These are phyloP conservation scores for Polyodon spathula DNA, from an alignment of 2,113 vertebrate species.

Conservation along the genomic window DNA sequence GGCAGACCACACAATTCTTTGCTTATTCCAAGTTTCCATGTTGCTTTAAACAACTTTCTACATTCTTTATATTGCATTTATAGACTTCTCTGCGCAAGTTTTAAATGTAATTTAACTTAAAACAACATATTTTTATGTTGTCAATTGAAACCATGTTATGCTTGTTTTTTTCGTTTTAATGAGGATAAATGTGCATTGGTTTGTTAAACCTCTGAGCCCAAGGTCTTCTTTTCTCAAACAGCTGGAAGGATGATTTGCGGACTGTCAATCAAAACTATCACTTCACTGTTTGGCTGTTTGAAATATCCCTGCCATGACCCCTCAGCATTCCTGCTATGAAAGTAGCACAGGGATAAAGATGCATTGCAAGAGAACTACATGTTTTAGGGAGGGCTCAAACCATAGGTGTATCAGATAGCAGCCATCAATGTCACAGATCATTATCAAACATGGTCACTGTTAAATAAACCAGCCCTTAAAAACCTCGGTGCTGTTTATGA, in stretches of 20 bases:
- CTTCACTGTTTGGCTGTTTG: slow-evolving; percentile 38
- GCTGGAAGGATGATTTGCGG: slow-evolving; percentile 41
- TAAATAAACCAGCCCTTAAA: slow-evolving; percentile 18
- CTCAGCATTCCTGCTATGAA: slow-evolving; percentile 31
- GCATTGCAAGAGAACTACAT: slow-evolving; percentile 14
- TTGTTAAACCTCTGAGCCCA: slow-evolving; percentile 20
- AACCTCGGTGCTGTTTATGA: slow-evolving; percentile 7
- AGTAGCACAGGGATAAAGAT: slow-evolving; percentile 33
- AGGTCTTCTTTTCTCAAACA: slow-evolving; percentile 29
- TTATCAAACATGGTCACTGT: slow-evolving; percentile 29
- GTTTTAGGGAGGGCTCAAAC: slow-evolving; percentile 20
- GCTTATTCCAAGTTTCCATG: too few relatives aligned
- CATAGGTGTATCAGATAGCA: slow-evolving; percentile 39
- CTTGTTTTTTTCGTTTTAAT: not conserved
- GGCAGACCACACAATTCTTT: too few relatives aligned
- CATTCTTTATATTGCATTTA: too few relatives aligned
- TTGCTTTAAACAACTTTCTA: too few relatives aligned
- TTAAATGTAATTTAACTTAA: too few relatives aligned
- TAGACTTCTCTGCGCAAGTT: too few relatives aligned
- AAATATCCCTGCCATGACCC: slow-evolving; percentile 50
- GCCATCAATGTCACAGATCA: slow-evolving; percentile 23
- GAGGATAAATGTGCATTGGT: slow-evolving; percentile 8
- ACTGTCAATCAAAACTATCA: slow-evolving; percentile 39
- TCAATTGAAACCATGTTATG: not conserved
- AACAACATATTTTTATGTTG: not conserved